A percentile compares a stretch with the other conserved stretches of the same genome.
Conservation (phyloP, 2,797 vertebrate genomes). For the Liparis tanakae region DNA sequence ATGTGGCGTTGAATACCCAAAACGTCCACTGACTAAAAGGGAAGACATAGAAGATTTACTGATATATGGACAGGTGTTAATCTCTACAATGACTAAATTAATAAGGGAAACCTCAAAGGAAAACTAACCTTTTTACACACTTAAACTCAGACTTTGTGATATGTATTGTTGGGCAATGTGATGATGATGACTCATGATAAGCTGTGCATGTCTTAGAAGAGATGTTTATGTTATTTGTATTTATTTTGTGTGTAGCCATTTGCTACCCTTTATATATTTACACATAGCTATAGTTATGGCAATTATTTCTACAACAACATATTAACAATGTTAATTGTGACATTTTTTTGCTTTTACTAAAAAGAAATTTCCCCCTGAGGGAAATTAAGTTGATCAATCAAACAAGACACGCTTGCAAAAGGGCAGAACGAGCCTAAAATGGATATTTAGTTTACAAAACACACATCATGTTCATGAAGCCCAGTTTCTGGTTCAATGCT, state of each 20-base stretch:
- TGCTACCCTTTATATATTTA: constrained; percentile 34
- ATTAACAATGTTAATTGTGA: constrained; percentile 73
- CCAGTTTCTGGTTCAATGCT: constrained; percentile 43
- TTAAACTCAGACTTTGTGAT: constrained; percentile 23
- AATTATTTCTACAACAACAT: constrained; percentile 34
- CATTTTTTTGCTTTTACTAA: constrained; percentile 67
- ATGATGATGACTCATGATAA: constrained; percentile 15
- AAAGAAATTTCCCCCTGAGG: constrained; percentile 46
- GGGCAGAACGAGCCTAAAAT: constrained; percentile 49
- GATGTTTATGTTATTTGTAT: constrained; percentile 31
- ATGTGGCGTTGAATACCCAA: constrained; percentile 44
- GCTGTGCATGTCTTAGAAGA: constrained; percentile 40
- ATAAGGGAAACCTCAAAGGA: constrained; percentile 18
- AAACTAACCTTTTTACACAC: not conserved
- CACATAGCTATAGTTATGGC: constrained; percentile 10
- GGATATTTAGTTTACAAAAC: constrained; percentile 61
- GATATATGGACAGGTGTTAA: not conserved
- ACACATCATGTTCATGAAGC: constrained; percentile 54
- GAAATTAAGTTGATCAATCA: constrained; percentile 65
- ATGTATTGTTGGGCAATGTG: constrained; percentile 7
- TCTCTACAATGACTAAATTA: not conserved
- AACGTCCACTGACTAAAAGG: constrained; percentile 10
- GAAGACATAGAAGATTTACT: not conserved
- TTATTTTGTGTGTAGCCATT: constrained; percentile 32
- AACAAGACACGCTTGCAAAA: constrained; percentile 51